A percentile compares a stretch with the other conserved stretches of the same genome.
Evolutionary conservation across 2,888 invertebrate genomes (phyloP).

Genomic region (Brenthis hecate): DNA sequence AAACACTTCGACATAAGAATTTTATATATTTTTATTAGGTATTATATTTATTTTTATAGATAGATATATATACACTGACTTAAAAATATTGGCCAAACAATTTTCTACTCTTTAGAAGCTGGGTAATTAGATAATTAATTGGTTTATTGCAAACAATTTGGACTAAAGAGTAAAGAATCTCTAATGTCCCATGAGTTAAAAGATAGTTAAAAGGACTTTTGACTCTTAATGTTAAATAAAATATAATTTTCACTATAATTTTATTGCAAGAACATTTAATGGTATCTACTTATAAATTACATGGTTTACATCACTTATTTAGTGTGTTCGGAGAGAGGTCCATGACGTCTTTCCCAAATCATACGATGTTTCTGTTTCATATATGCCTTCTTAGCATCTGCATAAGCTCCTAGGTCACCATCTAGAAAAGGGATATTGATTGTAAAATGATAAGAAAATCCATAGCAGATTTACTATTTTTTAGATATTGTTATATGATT

Average conservation of each 20-base stretch:
- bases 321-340: constrained; percentile 79
- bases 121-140: no score
- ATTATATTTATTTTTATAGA: no score
- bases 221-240: background rate
- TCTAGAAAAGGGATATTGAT: constrained; percentile 78
- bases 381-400: constrained; percentile 88
- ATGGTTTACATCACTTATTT: constrained; percentile 45
- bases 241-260: constrained; percentile 33
- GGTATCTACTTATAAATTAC: constrained; percentile 51
- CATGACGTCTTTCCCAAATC: constrained; percentile 97
- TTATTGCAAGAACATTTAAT: constrained; percentile 38
- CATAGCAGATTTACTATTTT: background rate
- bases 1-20: no score
- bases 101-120: no score
- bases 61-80: no score
- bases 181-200: background rate
- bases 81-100: no score
- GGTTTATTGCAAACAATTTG: no score
- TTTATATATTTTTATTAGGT: no score
- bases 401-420: constrained; percentile 93
- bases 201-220: background rate
- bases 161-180: no score
- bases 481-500: no score
- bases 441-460: background rate
- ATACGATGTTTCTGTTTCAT: constrained; percentile 99